phyloP scores from a whole-genome alignment of 2,888 invertebrate genomes.

The Euplexia lucipara region DNA sequence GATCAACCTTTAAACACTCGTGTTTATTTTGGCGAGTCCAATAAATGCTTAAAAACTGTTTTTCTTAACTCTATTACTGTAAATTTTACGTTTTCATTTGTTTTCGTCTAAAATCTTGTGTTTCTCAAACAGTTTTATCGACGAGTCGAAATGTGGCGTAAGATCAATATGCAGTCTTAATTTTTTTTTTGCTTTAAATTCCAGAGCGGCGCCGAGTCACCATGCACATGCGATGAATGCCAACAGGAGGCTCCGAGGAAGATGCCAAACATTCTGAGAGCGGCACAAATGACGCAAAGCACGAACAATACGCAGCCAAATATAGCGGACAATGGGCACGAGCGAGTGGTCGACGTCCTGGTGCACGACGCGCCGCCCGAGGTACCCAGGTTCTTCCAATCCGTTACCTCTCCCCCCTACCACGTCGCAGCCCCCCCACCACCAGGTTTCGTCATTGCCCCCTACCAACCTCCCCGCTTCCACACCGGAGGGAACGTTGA shows the following conservation, averaged over 20 bases:
- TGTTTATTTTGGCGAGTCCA: slow-evolving; percentile 52
- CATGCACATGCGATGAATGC: slow-evolving; percentile 88
- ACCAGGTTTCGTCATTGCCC: slow-evolving; percentile 85
- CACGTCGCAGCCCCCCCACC: slow-evolving; percentile 80
- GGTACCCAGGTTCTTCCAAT: slow-evolving; percentile 85
- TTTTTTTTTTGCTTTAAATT: slow-evolving; percentile 63
- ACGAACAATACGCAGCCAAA: slow-evolving; percentile 75
- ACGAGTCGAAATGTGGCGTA: background rate
- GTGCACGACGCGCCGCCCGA: slow-evolving; percentile 86
- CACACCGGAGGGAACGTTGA: slow-evolving; percentile 93
- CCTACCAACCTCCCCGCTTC: slow-evolving; percentile 84
- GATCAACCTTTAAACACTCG: slow-evolving; percentile 2
- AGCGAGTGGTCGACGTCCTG: slow-evolving; percentile 85
- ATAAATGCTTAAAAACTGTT: background rate
- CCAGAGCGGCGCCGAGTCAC: slow-evolving; percentile 86
- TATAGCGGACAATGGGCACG: slow-evolving; percentile 77
- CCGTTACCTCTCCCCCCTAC: slow-evolving; percentile 84
- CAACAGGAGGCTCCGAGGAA: slow-evolving; percentile 73
- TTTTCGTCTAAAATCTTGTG: slow-evolving; percentile 5
- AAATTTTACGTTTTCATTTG: slow-evolving; percentile 11
- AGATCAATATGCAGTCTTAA: background rate
- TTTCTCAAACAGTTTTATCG: slow-evolving; percentile 10
- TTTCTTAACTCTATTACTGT: slow-evolving; percentile 8
- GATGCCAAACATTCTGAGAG: slow-evolving; percentile 69
- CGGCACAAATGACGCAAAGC: slow-evolving; percentile 68